Evolutionary conservation across 2,797 vertebrate species (phyloP).

Genomic region (Sylvia borin): DNA sequence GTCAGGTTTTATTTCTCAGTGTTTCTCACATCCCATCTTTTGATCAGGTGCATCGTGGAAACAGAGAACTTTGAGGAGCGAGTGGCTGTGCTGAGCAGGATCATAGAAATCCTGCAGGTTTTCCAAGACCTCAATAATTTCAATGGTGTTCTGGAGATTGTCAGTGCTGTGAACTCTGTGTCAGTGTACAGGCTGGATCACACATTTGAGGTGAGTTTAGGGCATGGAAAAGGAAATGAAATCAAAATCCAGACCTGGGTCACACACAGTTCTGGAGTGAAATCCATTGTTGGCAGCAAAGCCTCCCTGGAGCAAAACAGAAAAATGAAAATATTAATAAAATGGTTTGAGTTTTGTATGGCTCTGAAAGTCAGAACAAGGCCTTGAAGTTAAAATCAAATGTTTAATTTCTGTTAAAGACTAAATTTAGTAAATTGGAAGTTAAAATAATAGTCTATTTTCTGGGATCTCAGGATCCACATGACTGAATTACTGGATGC

Average conservation of each 20-base stretch:
- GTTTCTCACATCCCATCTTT: neutral
- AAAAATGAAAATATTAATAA: neutral
- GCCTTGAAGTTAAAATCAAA: neutral
- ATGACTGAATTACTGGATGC: neutral
- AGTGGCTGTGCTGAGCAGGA: slow-evolving; percentile 88
- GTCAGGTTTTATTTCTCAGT: neutral
- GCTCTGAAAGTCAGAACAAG: neutral
- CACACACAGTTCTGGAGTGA: neutral
- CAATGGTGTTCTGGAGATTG: slow-evolving; percentile 95
- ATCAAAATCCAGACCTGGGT: neutral
- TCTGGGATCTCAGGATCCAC: neutral
- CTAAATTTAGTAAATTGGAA: neutral
- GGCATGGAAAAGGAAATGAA: neutral
- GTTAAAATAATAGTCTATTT: neutral
- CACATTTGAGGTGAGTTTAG: slow-evolving; percentile 88
- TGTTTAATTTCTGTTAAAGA: neutral
- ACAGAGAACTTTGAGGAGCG: slow-evolving; percentile 93
- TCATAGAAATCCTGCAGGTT: slow-evolving; percentile 97
- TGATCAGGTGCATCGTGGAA: slow-evolving; percentile 92
- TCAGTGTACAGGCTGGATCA: slow-evolving; percentile 97
- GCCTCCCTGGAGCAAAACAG: neutral
- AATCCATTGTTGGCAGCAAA: neutral
- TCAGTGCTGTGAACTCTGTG: slow-evolving; percentile 96
- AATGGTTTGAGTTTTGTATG: neutral
- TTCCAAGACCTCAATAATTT: slow-evolving; percentile 99